A percentile compares a stretch with the other conserved stretches of the same genome.
These are phyloP conservation scores for Leptinotarsa texana DNA, from an alignment of 1,140 invertebrate species.

Conservation along the genomic window DNA sequence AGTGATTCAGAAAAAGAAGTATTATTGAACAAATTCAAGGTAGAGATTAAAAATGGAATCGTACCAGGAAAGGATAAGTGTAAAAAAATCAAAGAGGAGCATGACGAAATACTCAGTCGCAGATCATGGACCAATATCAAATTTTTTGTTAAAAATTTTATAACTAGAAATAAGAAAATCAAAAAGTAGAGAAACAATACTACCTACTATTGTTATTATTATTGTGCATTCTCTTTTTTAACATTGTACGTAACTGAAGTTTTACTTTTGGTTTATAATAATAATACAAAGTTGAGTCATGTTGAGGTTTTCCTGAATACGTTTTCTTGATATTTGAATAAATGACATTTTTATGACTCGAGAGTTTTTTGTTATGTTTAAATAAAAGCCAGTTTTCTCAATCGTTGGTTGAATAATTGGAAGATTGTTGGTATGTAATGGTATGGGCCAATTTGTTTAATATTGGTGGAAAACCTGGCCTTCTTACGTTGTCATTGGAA, in stretches of 20 bases:
- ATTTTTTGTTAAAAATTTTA: conserved; percentile 20
- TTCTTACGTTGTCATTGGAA: not conserved
- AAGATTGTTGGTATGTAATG: not conserved
- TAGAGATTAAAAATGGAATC: conserved; percentile 9
- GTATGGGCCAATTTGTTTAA: not conserved
- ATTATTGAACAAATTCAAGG: conserved; percentile 10
- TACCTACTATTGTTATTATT: no score
- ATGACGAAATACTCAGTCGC: conserved; percentile 8
- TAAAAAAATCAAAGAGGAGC: conserved; percentile 12
- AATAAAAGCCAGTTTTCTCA: not conserved
- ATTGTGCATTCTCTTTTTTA: not conserved
- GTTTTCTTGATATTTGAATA: no score
- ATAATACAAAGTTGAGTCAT: not conserved
- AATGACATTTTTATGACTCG: no score
- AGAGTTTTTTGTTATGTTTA: not conserved
- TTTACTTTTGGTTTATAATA: not conserved
- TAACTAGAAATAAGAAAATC: conserved; percentile 12
- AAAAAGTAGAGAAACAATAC: not conserved
- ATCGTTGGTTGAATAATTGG: not conserved
- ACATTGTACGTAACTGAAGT: not conserved
- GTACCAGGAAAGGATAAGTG: conserved; percentile 13
- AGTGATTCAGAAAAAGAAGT: conserved; percentile 4
- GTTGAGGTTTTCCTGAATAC: not conserved
- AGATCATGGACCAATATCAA: conserved; percentile 14
- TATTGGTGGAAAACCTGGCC: not conserved